These are phyloP conservation scores for Parnassius mnemosyne DNA, from an alignment of 2,888 invertebrate species.

Conservation along the genomic window DNA sequence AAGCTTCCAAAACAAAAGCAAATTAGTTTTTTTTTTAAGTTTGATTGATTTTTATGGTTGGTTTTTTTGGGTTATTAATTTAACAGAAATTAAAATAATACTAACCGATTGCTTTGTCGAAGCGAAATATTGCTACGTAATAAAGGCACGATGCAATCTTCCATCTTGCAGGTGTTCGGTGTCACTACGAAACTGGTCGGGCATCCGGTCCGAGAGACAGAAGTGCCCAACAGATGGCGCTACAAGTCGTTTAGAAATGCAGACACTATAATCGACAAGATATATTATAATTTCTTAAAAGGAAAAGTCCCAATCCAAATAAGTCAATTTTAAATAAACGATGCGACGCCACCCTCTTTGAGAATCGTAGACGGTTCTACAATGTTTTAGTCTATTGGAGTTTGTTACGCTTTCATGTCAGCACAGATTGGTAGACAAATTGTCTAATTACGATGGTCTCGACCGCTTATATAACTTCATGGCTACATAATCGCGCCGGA, in stretches of 20 bases:
- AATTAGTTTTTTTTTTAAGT: too few species aligned
- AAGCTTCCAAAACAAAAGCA: too few species aligned
- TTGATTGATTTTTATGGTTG: too few species aligned
- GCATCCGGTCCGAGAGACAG: slow-evolving; percentile 65
- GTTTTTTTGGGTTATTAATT: too few species aligned
- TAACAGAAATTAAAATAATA: slow-evolving; percentile 8
- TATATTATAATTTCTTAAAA: slow-evolving; percentile 3
- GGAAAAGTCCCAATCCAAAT: slow-evolving; percentile 20
- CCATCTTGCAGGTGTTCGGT: slow-evolving; percentile 68
- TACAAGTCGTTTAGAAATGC: slow-evolving; percentile 39
- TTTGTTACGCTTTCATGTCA: slow-evolving; percentile 15
- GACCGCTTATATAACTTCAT: slow-evolving; percentile 69
- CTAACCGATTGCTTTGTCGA: slow-evolving; percentile 28
- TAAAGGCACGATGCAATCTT: slow-evolving; percentile 30
- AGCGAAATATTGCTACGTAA: slow-evolving; percentile 29
- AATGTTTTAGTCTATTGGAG: slow-evolving; percentile 9
- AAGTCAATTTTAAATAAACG: slow-evolving; percentile 19
- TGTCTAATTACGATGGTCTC: slow-evolving; percentile 60
- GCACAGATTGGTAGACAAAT: slow-evolving; percentile 52
- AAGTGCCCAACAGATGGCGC: slow-evolving; percentile 68
- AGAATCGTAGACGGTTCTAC: slow-evolving; percentile 1
- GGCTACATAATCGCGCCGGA: slow-evolving; percentile 64
- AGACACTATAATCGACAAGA: background rate
- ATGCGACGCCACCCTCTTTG: background rate
- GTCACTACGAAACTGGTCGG: slow-evolving; percentile 74